Evolutionary conservation across 2,888 invertebrate genomes (phyloP), one percentile per base, ranked within the genome.

Genomic region (Drosophila limbata): DNA sequence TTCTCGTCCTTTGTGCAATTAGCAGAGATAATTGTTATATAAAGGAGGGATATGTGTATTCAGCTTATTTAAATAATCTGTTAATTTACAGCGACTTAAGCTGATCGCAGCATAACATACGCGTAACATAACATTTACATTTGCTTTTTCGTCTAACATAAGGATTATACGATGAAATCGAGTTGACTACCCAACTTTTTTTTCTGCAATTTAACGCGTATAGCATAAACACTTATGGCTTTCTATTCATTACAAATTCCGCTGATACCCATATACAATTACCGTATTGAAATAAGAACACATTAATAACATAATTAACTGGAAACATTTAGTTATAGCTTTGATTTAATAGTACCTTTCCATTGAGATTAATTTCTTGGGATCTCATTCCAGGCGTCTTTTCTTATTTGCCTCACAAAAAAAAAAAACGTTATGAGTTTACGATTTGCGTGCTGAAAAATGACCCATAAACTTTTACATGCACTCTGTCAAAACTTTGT

Each of bases 381-480:
- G 45, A 37, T 37, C 2, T 25, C 37, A 47, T 15, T 17, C 15
- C 28, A 47, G 17, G 37, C 25, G 28, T 40, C 28, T 40, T 39
- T 15, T n/a, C 15, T 35, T 35, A 21, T 44, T 11, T 17, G n/a
- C 13, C 10, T 28, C 44, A 37, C 19, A 21, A 35, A 52, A 28
- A 28, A 25, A 47, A 15, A 13, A 37, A 65, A 44, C 51, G 8
- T 53, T 35, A 45, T 47, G 60, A 77, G 56, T 72, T 72, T 64
- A 47, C 52, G 72, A 21, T 56, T 63, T 45, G 66, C 35, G 10
- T 44, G 28, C 37, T 40, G 47, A 39, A 37, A 42, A 33, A 53
- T 45, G 19, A 56, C 59, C 37, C 59, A 53, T 64, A 77, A 72
- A 67, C 47, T 71, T 75, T 48, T 3, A 9, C 40, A 33, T 40